Percentiles rank a stretch among this genome's conserved stretches.
These are phyloP conservation scores for Arrhamphus sclerolepis DNA, from an alignment of 2,797 vertebrate species.

Conservation along the genomic window DNA sequence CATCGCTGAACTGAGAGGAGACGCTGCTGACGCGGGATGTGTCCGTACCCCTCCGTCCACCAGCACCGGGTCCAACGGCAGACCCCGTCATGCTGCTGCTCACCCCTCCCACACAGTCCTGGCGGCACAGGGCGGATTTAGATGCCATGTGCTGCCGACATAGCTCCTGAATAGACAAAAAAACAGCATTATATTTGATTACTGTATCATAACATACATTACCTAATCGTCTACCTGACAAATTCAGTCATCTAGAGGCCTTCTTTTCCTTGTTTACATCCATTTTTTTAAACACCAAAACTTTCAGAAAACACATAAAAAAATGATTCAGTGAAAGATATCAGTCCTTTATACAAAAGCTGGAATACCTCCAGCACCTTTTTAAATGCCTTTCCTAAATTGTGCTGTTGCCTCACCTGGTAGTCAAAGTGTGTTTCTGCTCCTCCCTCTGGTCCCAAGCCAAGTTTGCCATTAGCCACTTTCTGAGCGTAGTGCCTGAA, in stretches of 20 bases:
- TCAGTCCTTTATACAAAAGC: not conserved
- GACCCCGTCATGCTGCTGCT: constrained; percentile 43
- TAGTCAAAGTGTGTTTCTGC: constrained; percentile 94
- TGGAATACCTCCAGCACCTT: not conserved
- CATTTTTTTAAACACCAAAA: too few species aligned
- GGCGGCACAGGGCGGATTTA: constrained; percentile 88
- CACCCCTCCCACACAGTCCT: constrained; percentile 75
- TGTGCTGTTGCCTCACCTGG: constrained; percentile 83
- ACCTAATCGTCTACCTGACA: too few species aligned
- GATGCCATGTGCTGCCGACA: constrained; percentile 98
- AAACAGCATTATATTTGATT: not conserved
- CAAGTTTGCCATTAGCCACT: constrained; percentile 89
- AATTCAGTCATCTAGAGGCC: too few species aligned
- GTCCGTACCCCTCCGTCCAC: constrained; percentile 83
- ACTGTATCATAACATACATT: not conserved
- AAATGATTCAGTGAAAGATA: too few species aligned
- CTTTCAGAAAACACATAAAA: too few species aligned
- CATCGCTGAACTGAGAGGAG: constrained; percentile 96
- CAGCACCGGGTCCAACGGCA: constrained; percentile 51
- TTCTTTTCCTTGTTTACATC: too few species aligned
- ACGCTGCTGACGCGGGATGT: constrained; percentile 95
- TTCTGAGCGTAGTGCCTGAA: constrained; percentile 88
- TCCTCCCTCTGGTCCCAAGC: constrained; percentile 91
- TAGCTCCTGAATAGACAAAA: constrained; percentile 83
- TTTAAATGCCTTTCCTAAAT: not conserved